Evolutionary conservation across 2,797 vertebrate species (phyloP).

Genomic region (Clarias fuscus): DNA sequence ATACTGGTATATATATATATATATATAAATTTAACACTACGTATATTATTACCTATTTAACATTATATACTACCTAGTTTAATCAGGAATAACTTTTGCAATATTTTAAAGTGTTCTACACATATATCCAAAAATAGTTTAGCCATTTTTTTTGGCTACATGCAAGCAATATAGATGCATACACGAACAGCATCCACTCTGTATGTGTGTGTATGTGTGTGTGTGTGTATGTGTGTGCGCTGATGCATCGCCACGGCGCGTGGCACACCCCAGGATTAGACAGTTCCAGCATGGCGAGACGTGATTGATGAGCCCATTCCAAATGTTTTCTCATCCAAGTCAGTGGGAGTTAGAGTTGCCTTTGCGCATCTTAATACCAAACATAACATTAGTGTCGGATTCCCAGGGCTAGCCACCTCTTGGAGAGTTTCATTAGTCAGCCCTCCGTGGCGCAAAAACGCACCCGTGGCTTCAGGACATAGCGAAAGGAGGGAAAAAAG

Average conservation of each 20-base stretch:
- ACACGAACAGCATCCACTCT: slow-evolving; percentile 40
- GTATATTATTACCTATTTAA: too few species aligned
- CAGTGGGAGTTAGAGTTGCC: slow-evolving; percentile 80
- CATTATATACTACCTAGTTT: too few species aligned
- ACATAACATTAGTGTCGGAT: slow-evolving; percentile 71
- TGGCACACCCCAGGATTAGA: slow-evolving; percentile 67
- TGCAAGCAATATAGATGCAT: slow-evolving; percentile 44
- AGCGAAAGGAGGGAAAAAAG: slow-evolving; percentile 40
- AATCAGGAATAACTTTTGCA: too few species aligned
- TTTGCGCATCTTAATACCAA: slow-evolving; percentile 76
- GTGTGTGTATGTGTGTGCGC: slow-evolving; percentile 2
- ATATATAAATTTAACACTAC: too few species aligned
- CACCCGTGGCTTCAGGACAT: slow-evolving; percentile 62
- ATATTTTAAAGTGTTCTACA: neutral
- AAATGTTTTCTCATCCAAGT: slow-evolving; percentile 78
- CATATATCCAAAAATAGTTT: neutral
- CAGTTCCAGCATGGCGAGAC: slow-evolving; percentile 70
- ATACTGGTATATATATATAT: too few species aligned
- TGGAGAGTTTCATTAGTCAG: slow-evolving; percentile 74
- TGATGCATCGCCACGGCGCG: slow-evolving; percentile 49
- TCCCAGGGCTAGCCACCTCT: slow-evolving; percentile 65
- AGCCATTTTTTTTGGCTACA: slow-evolving; percentile 32
- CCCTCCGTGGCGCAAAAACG: slow-evolving; percentile 60
- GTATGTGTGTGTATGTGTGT: slow-evolving; percentile 17
- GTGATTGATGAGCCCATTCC: slow-evolving; percentile 79